A percentile compares a stretch with the other conserved stretches of the same genome.
Evolutionary conservation across 1,140 invertebrate genomes (phyloP).

Genomic region (Bombus sibiricus): DNA sequence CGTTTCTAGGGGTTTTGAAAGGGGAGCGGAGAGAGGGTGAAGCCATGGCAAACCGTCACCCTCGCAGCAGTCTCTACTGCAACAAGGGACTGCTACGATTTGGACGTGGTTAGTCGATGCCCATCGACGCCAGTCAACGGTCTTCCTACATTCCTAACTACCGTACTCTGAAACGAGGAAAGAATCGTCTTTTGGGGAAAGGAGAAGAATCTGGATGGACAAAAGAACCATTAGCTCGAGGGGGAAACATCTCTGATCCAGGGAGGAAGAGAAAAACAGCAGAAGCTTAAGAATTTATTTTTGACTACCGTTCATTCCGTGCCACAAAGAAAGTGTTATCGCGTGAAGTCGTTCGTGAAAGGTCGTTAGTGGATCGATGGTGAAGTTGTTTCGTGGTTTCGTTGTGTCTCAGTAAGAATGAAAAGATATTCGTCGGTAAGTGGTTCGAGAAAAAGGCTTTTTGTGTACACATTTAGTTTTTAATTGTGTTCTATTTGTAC

Average conservation of each 20-base stretch:
- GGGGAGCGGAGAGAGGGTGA: constrained; percentile 2
- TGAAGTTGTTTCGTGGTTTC: background rate
- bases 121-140: constrained; percentile 54
- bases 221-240: constrained; percentile 3
- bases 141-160: constrained; percentile 26
- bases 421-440: constrained; percentile 64
- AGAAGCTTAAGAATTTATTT: constrained; percentile 10
- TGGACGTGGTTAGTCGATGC: constrained; percentile 43
- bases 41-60: constrained; percentile 56
- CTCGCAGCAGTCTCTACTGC: constrained; percentile 34
- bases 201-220: background rate
- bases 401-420: constrained; percentile 11
- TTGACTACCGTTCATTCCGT: background rate
- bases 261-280: background rate
- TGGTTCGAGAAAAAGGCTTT: background rate
- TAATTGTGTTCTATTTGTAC: background rate
- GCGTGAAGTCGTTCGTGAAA: background rate
- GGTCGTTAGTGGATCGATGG: background rate
- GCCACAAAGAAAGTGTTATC: background rate
- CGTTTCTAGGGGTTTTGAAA: constrained; percentile 11
- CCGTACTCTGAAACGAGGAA: no score
- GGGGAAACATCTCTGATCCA: background rate
- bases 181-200: background rate
- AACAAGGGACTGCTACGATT: constrained; percentile 45
- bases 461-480: background rate